These are phyloP conservation scores for Microplitis demolitor DNA, from an alignment of 1,140 invertebrate genomes.

Conservation along the genomic window DNA sequence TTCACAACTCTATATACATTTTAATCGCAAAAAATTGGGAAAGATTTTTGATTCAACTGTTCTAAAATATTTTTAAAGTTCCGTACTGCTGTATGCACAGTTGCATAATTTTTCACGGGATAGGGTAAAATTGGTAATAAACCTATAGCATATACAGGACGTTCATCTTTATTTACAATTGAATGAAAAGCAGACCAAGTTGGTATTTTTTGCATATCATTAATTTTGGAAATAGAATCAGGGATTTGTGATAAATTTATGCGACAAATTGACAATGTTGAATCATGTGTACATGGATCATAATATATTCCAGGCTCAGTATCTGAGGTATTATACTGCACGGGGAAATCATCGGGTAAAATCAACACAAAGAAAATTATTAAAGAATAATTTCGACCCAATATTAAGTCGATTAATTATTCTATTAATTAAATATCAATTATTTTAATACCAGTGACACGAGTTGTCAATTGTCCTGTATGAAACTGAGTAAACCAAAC, in stretches of 20 bases:
- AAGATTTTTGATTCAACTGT: slow-evolving; percentile 11
- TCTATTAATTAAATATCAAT: no score
- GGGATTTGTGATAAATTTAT: slow-evolving; percentile 8
- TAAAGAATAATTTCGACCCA: no score
- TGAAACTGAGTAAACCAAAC: no score
- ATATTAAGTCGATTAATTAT: no score
- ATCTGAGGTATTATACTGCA: no score
- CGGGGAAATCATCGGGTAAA: no score
- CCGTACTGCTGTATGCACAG: slow-evolving; percentile 12
- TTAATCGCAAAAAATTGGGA: slow-evolving; percentile 12
- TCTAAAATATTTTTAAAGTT: slow-evolving; percentile 10
- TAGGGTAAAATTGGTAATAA: slow-evolving; percentile 11
- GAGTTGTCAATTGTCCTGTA: no score
- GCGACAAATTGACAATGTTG: background rate
- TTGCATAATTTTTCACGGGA: slow-evolving; percentile 14
- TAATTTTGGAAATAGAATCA: background rate
- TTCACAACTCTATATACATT: background rate
- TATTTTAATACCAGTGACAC: no score
- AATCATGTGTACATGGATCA: background rate
- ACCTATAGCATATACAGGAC: background rate
- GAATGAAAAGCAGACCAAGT: slow-evolving; percentile 13
- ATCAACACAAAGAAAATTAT: no score
- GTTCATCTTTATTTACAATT: slow-evolving; percentile 1
- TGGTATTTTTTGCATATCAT: background rate
- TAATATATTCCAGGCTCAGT: no score